Evolutionary conservation across 2,888 invertebrate genomes (phyloP), one percentile per base, ranked within the genome.

Genomic region (Pecten maximus): DNA sequence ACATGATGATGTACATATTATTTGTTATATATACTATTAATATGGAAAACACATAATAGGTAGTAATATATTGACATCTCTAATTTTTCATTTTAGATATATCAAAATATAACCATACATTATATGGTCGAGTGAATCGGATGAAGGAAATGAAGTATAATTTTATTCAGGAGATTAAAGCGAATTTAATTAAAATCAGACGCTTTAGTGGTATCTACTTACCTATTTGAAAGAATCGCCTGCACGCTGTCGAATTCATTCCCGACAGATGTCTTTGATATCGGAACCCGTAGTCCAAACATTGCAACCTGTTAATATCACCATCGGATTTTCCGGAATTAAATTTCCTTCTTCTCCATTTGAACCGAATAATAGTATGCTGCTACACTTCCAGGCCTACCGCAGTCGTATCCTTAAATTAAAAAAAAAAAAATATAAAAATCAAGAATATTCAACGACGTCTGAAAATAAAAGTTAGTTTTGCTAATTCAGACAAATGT

Each of bases 271-370:
- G 89, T 90, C 90, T 92, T 92, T 39, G 92, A 90, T 23, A 94
- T 90, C n/a, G 94, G 92, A 88, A 91, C 91, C 89, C 91, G 92
- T 92, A 94, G 92, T 93, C 93, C 93, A 92, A 94, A 94, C 94
- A 94, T 94, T 39, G 74, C 28, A 74, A 16, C 6, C 12, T 74
- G 6, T 74, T 74, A 28, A 35, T 15, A 6, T 10, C 74, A 74
- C 74, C 74, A 74, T 35, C 54, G 54, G 74, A 35, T 74, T 74
- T n/a, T 74, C 28, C 74, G 35, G 74, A 74, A 10, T 74, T 28
- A 8, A 35, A 74, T 35, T 74, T 74, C 35, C 74, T 8, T 74
- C 10, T 8, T 28, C 6, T 28, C 28, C 28, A 15, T 1, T 35
- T 74, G 6, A 10, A 74, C 35, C 35, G 0, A 28, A 28, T 74